Percentiles rank a stretch among this genome's conserved stretches.
phyloP scores from a whole-genome alignment of 1,140 invertebrate species.

The Zophobas atratus region DNA sequence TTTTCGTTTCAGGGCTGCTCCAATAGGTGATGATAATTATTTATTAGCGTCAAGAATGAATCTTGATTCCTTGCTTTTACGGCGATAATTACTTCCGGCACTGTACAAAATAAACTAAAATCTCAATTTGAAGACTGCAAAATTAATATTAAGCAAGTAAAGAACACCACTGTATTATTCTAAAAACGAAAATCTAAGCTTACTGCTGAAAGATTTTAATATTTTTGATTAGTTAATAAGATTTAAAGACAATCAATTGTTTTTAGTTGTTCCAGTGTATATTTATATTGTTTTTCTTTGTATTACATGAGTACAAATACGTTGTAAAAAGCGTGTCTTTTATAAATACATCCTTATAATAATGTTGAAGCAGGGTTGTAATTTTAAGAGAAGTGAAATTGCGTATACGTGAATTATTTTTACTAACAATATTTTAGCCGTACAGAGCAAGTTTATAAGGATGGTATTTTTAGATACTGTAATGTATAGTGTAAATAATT shows the following conservation, averaged over 20 bases:
- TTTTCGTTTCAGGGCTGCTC: constrained; percentile 79
- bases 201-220: constrained; percentile 37
- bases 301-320: constrained; percentile 48
- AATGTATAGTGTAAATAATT: constrained; percentile 38
- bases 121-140: constrained; percentile 54
- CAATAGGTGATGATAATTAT: constrained; percentile 92
- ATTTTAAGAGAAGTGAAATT: constrained; percentile 33
- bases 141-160: constrained; percentile 52
- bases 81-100: constrained; percentile 39
- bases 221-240: constrained; percentile 47
- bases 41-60: constrained; percentile 74
- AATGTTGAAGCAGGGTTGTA: constrained; percentile 42
- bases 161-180: constrained; percentile 56
- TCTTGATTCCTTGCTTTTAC: constrained; percentile 64
- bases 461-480: constrained; percentile 34
- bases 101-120: constrained; percentile 45
- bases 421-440: constrained; percentile 18
- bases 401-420: constrained; percentile 7
- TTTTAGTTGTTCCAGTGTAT: constrained; percentile 44
- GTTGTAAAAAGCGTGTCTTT: constrained; percentile 42
- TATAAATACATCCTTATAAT: constrained; percentile 47
- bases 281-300: constrained; percentile 42
- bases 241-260: constrained; percentile 48
- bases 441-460: constrained; percentile 26
- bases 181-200: constrained; percentile 40